Evolutionary conservation across 1,140 invertebrate genomes (phyloP).

Genomic region (Drosophila parvula): DNA sequence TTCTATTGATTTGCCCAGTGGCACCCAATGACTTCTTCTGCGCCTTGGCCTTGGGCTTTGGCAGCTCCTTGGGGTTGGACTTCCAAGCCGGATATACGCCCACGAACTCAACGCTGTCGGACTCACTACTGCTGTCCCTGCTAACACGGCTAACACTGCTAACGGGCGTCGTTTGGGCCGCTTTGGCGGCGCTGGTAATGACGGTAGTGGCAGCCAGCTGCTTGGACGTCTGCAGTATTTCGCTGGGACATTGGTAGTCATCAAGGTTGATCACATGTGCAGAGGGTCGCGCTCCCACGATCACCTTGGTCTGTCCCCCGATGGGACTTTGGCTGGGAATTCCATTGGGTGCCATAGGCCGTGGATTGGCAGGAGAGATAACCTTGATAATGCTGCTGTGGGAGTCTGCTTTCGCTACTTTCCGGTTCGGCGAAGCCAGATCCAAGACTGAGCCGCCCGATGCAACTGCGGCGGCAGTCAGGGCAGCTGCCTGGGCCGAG

Average conservation of each 20-base stretch:
- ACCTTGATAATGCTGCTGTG: slow-evolving; percentile 62
- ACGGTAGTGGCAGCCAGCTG: slow-evolving; percentile 61
- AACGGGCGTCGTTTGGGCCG: slow-evolving; percentile 21
- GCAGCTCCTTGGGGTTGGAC: slow-evolving; percentile 16
- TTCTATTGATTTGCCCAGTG: slow-evolving; percentile 33
- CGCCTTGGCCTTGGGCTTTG: slow-evolving; percentile 48
- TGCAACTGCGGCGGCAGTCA: slow-evolving; percentile 47
- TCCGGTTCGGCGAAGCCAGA: slow-evolving; percentile 60
- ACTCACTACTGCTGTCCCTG: slow-evolving; percentile 77
- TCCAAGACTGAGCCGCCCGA: slow-evolving; percentile 47
- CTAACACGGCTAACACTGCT: slow-evolving; percentile 49
- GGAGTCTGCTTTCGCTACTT: slow-evolving; percentile 48
- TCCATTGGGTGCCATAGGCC: slow-evolving; percentile 24
- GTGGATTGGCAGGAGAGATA: slow-evolving; percentile 40
- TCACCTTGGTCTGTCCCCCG: slow-evolving; percentile 64
- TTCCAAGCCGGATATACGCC: slow-evolving; percentile 63
- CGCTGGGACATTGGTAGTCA: slow-evolving; percentile 71
- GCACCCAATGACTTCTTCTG: slow-evolving; percentile 27
- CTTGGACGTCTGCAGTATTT: slow-evolving; percentile 77
- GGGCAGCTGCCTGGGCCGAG: slow-evolving; percentile 61
- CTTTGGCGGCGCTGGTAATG: slow-evolving; percentile 25
- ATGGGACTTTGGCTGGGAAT: slow-evolving; percentile 18
- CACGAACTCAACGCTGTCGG: slow-evolving; percentile 79
- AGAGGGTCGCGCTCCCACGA: slow-evolving; percentile 20
- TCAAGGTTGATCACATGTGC: slow-evolving; percentile 77